A percentile compares a stretch with the other conserved stretches of the same genome.
Evolutionary conservation across 1,140 invertebrate genomes (phyloP).

Genomic region (Musca vetustissima): DNA sequence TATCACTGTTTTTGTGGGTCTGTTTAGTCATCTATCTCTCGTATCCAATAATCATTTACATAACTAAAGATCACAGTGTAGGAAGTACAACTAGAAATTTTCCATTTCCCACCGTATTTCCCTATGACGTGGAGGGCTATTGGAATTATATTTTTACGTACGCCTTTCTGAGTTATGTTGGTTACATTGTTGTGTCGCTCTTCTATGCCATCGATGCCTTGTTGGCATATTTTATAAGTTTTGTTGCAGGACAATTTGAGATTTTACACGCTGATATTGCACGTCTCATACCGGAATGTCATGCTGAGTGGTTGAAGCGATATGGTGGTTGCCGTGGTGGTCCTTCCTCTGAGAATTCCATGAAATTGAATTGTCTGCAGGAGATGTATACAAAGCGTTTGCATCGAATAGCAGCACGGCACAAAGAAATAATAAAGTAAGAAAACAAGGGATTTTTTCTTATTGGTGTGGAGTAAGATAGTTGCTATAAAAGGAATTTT

Average conservation of each 20-base stretch:
- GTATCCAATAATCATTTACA: background rate
- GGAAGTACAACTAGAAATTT: conserved; percentile 39
- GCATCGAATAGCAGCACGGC: background rate
- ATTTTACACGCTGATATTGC: conserved; percentile 42
- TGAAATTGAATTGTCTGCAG: conserved; percentile 1
- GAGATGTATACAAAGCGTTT: conserved; percentile 8
- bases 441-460: too few species aligned
- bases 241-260: conserved; percentile 47
- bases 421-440: background rate
- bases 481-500: too few species aligned
- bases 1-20: too few species aligned
- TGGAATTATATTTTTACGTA: conserved; percentile 44
- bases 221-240: conserved; percentile 47
- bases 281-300: conserved; percentile 25
- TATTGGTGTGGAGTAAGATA: too few species aligned
- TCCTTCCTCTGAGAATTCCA: too few species aligned
- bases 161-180: conserved; percentile 44
- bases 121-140: conserved; percentile 38
- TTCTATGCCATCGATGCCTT: conserved; percentile 51
- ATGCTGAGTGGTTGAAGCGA: conserved; percentile 11
- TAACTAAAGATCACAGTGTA: background rate
- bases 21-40: too few species aligned
- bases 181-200: conserved; percentile 50
- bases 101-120: conserved; percentile 51
- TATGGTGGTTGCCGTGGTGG: background rate